Evolutionary conservation across 2,797 vertebrate genomes (phyloP).

Genomic region (Sciurus carolinensis): DNA sequence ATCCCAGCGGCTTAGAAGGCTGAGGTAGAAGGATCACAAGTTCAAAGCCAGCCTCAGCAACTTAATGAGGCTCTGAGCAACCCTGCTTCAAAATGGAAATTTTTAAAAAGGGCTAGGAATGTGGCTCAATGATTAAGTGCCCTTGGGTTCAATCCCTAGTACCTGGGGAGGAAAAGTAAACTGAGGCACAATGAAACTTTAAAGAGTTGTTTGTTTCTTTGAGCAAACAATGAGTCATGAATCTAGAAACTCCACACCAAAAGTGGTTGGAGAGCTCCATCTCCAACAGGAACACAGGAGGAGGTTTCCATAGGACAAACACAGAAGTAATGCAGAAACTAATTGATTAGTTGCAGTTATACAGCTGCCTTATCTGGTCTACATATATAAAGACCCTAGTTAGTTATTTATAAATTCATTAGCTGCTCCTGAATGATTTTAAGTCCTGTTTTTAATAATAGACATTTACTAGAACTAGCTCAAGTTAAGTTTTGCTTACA

Average conservation of each 20-base stretch:
- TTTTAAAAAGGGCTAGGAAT: too few relatives aligned
- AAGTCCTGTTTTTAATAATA: background rate
- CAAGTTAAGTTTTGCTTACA: background rate
- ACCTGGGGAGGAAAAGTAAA: background rate
- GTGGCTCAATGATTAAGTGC: too few relatives aligned
- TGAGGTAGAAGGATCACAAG: too few relatives aligned
- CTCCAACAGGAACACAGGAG: background rate
- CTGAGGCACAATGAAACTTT: background rate
- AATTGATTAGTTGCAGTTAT: background rate
- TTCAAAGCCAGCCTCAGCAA: too few relatives aligned
- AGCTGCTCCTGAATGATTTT: background rate
- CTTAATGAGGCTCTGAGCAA: too few relatives aligned
- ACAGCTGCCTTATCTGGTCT: background rate
- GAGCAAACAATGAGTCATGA: background rate
- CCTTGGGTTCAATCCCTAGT: too few relatives aligned
- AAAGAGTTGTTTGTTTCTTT: background rate
- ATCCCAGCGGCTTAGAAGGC: too few relatives aligned
- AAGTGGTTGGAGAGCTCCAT: background rate
- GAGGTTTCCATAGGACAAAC: background rate
- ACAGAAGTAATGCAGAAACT: background rate
- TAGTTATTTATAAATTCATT: background rate
- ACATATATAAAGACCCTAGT: background rate
- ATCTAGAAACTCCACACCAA: background rate
- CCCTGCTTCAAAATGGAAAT: too few relatives aligned
- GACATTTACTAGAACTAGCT: background rate